Evolutionary conservation across 2,888 invertebrate species (phyloP).

Genomic region (Lucinisca nassula): DNA sequence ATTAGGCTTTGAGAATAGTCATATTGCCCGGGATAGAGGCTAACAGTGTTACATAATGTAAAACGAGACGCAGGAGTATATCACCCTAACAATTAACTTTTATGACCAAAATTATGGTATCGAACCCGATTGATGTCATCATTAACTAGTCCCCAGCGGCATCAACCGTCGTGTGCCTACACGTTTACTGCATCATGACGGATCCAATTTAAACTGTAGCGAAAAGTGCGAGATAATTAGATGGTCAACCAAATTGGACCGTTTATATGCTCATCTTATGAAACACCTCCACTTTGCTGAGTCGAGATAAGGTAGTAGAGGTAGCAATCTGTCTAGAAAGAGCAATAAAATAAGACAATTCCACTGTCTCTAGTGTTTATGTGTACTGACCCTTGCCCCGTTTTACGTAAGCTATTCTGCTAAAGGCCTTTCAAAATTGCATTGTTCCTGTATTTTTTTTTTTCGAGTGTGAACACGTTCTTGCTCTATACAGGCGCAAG

Average conservation of each 20-base stretch:
- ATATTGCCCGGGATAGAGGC: background rate
- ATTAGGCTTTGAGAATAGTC: background rate
- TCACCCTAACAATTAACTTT: constrained; percentile 8
- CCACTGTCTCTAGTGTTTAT: no score
- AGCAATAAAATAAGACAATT: no score
- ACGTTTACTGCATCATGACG: background rate
- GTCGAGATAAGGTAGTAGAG: background rate
- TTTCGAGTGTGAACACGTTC: no score
- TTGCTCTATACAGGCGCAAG: no score
- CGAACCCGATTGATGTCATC: background rate
- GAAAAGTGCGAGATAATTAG: background rate
- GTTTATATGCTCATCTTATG: background rate
- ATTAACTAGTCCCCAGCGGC: background rate
- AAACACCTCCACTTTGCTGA: background rate
- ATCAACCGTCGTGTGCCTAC: background rate
- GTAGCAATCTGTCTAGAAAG: no score
- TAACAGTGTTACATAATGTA: background rate
- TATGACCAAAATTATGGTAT: background rate
- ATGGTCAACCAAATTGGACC: background rate
- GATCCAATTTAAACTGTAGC: background rate
- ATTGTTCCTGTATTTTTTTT: no score
- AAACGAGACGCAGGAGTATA: background rate
- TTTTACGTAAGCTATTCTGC: no score
- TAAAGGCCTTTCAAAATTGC: no score
- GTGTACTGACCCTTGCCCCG: no score